Evolutionary conservation across 2,113 vertebrate genomes (phyloP).

Genomic region (Salvelinus fontinalis): DNA sequence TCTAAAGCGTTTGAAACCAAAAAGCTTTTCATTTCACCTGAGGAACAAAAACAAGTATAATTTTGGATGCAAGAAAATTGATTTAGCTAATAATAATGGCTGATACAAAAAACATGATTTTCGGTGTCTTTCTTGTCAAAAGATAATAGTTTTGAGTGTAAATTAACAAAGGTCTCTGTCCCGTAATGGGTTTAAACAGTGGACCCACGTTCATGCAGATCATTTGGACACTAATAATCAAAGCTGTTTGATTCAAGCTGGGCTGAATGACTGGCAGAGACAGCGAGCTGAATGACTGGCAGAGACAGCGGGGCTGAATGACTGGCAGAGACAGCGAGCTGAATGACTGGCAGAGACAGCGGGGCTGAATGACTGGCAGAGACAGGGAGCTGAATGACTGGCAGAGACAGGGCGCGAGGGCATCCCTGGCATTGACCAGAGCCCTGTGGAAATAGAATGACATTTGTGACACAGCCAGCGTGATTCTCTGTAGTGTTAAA

Average conservation of each 20-base stretch:
- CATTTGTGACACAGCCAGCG: too few species aligned
- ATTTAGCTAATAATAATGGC: constrained; percentile 23
- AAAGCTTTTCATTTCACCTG: constrained; percentile 62
- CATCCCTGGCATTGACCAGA: too few species aligned
- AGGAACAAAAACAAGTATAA: constrained; percentile 59
- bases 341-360: too few species aligned
- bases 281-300: too few species aligned
- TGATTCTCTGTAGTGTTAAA: constrained; percentile 40
- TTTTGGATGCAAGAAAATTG: constrained; percentile 42
- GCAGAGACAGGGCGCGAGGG: background rate
- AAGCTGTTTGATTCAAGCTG: constrained; percentile 27
- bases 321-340: too few species aligned
- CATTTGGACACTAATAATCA: constrained; percentile 14
- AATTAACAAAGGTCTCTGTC: background rate
- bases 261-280: constrained; percentile 8
- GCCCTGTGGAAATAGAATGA: too few species aligned
- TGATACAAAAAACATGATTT: constrained; percentile 17
- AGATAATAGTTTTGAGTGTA: constrained; percentile 10
- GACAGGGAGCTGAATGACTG: too few species aligned
- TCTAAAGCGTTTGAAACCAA: constrained; percentile 53
- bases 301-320: too few species aligned
- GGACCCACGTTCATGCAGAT: constrained; percentile 35
- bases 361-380: too few species aligned
- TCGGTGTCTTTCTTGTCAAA: constrained; percentile 18
- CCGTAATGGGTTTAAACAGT: background rate